Percentiles rank a stretch among this genome's conserved stretches.
Conservation (phyloP, 1,140 invertebrate genomes). For the Protaetia brevitarsis region DNA sequence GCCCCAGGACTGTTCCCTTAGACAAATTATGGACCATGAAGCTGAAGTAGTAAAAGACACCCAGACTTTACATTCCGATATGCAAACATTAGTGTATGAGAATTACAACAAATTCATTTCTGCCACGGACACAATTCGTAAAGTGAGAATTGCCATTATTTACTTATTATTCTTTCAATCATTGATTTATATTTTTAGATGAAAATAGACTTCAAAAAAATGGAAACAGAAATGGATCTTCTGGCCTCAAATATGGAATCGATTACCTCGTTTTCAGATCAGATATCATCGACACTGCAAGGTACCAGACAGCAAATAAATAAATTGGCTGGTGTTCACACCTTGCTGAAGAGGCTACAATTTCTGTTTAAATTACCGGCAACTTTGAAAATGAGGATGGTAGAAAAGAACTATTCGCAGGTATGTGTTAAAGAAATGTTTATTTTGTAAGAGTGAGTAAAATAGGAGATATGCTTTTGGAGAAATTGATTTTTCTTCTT, state of each 20-base stretch:
- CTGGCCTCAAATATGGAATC: constrained; percentile 89
- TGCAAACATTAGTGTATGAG: constrained; percentile 99
- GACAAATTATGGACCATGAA: constrained; percentile 85
- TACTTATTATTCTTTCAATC: not conserved
- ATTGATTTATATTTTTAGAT: constrained; percentile 60
- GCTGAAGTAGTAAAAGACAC: constrained; percentile 81
- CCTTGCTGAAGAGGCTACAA: constrained; percentile 90
- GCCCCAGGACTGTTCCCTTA: constrained; percentile 67
- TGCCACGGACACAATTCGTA: constrained; percentile 95
- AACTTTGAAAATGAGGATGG: constrained; percentile 80
- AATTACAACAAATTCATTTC: constrained; percentile 99
- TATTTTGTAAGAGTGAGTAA: constrained; percentile 22
- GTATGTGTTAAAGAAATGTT: constrained; percentile 44
- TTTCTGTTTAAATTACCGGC: constrained; percentile 93
- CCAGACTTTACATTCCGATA: constrained; percentile 92
- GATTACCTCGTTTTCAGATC: constrained; percentile 88
- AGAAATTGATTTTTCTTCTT: too few relatives aligned
- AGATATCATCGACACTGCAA: constrained; percentile 87
- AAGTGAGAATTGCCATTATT: constrained; percentile 54
- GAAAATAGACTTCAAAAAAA: constrained; percentile 96
- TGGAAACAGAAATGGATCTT: constrained; percentile 96
- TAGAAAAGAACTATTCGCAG: constrained; percentile 75
- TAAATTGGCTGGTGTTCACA: constrained; percentile 84
- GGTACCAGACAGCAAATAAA: constrained; percentile 85
- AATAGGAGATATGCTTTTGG: too few relatives aligned